Percentiles rank a stretch among this genome's conserved stretches.
These are phyloP conservation scores for Zaprionus lachaisei DNA, from an alignment of 1,140 invertebrate genomes.

Conservation along the genomic window DNA sequence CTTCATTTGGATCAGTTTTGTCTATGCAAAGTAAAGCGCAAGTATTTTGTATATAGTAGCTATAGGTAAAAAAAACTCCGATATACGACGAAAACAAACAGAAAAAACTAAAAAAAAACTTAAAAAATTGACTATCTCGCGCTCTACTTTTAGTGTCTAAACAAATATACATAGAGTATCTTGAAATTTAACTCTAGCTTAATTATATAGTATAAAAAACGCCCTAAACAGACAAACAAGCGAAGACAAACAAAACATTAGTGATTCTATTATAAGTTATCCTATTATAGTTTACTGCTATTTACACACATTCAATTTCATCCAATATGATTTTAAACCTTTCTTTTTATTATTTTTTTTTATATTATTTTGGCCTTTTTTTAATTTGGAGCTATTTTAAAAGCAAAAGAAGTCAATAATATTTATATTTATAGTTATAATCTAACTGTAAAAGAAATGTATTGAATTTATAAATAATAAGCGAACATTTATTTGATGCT, in stretches of 20 bases:
- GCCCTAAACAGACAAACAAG: constrained; percentile 65
- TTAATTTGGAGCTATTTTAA: constrained; percentile 58
- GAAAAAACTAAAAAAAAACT: constrained; percentile 38
- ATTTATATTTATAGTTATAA: constrained; percentile 70
- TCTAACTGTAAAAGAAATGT: constrained; percentile 67
- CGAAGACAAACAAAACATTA: constrained; percentile 78
- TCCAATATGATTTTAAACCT: constrained; percentile 43
- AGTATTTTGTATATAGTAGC: constrained; percentile 73
- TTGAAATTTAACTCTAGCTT: constrained; percentile 74
- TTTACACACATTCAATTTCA: constrained; percentile 63
- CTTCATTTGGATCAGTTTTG: constrained; percentile 26
- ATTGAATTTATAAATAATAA: constrained; percentile 80
- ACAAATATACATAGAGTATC: constrained; percentile 48
- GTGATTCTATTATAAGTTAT: constrained; percentile 79
- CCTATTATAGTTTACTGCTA: constrained; percentile 45
- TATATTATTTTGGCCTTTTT: constrained; percentile 64
- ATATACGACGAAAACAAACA: constrained; percentile 60
- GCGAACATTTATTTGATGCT: constrained; percentile 36
- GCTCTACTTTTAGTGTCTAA: constrained; percentile 66
- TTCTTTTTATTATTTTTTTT: constrained; percentile 56
- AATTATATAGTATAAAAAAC: constrained; percentile 60
- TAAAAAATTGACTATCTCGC: constrained; percentile 77
- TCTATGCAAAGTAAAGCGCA: constrained; percentile 62
- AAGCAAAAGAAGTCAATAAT: constrained; percentile 65
- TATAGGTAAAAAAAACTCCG: constrained; percentile 46